Evolutionary conservation across 1,140 invertebrate genomes (phyloP).

Genomic region (Bombus balteatus): DNA sequence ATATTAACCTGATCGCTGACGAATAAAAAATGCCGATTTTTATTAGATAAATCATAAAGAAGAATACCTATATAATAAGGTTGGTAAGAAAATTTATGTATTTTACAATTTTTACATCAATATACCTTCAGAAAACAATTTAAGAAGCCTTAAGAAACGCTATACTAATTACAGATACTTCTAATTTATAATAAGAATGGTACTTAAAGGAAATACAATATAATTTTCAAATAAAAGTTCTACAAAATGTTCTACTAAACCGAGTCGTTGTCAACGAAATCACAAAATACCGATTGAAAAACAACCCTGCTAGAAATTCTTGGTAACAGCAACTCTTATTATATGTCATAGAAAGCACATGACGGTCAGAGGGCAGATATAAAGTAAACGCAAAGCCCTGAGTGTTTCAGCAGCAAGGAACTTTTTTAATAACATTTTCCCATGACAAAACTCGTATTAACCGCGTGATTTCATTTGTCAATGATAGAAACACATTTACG

Average conservation of each 20-base stretch:
- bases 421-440: conserved; percentile 44
- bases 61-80: not conserved
- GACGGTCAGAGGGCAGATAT: not conserved
- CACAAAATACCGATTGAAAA: not conserved
- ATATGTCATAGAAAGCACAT: not conserved
- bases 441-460: not conserved
- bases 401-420: not conserved
- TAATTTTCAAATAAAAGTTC: not conserved
- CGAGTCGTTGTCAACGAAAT: not conserved
- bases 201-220: not conserved
- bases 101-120: not conserved
- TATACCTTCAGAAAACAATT: too few relatives aligned
- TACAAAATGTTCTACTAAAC: not conserved
- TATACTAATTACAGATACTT: not conserved
- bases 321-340: not conserved
- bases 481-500: not conserved
- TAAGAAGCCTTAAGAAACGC: too few relatives aligned
- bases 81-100: not conserved
- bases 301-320: not conserved
- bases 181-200: not conserved
- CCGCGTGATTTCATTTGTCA: conserved; percentile 2
- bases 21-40: too few relatives aligned
- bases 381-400: not conserved
- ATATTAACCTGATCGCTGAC: too few relatives aligned
- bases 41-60: not conserved